phyloP scores from a whole-genome alignment of 2,888 invertebrate genomes.

The Meandrusa payeni region DNA sequence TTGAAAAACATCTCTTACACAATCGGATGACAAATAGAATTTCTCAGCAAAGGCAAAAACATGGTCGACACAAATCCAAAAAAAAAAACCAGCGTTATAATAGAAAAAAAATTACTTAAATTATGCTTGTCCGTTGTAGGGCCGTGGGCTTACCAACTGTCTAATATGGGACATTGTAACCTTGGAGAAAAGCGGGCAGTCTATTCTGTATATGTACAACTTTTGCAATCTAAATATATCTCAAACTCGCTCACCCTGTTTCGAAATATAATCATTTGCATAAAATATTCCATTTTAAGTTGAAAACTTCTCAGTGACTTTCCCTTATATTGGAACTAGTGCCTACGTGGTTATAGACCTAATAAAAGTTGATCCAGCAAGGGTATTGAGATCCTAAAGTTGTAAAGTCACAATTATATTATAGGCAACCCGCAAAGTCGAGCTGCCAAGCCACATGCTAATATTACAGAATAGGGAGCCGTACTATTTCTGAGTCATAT shows the following conservation, averaged over 20 bases:
- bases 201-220: too few relatives aligned
- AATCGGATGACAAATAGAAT: too few relatives aligned
- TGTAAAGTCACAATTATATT: conserved; percentile 13
- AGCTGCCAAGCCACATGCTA: conserved; percentile 2
- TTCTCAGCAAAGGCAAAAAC: too few relatives aligned
- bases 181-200: too few relatives aligned
- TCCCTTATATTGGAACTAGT: conserved; percentile 7
- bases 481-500: conserved; percentile 7
- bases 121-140: too few relatives aligned
- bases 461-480: background rate
- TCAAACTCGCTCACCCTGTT: background rate
- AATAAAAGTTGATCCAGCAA: conserved; percentile 14
- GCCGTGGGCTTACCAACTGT: too few relatives aligned
- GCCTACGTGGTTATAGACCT: conserved; percentile 11
- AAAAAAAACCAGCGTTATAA: too few relatives aligned
- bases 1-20: too few relatives aligned
- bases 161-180: too few relatives aligned
- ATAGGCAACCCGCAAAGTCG: conserved; percentile 1
- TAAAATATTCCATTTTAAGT: conserved; percentile 4
- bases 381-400: conserved; percentile 6
- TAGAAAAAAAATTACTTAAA: too few relatives aligned
- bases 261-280: background rate
- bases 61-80: too few relatives aligned
- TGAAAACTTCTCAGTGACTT: conserved; percentile 1
- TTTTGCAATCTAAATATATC: background rate